Evolutionary conservation across 1,140 invertebrate genomes (phyloP).

Genomic region (Drosophila sp.): DNA sequence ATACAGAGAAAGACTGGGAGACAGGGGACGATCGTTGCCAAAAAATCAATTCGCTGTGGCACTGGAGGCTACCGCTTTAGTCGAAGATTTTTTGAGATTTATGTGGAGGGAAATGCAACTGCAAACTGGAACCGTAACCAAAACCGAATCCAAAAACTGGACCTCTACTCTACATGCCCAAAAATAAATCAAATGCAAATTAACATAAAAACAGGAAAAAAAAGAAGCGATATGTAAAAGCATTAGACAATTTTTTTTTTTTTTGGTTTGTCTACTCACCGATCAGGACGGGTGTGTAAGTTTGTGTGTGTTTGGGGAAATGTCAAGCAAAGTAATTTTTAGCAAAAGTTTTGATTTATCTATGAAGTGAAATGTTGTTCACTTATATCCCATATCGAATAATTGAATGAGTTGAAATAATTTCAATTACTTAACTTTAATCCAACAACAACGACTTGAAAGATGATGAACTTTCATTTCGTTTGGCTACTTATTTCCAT

Average conservation of each 20-base stretch:
- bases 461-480: too few relatives aligned
- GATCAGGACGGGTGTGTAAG: too few relatives aligned
- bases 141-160: conserved; percentile 19
- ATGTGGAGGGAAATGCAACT: conserved; percentile 43
- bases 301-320: too few relatives aligned
- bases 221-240: not conserved
- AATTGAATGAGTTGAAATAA: too few relatives aligned
- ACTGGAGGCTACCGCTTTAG: conserved; percentile 36
- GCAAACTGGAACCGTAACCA: conserved; percentile 13
- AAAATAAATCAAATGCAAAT: conserved; percentile 9
- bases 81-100: conserved; percentile 32
- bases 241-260: not conserved
- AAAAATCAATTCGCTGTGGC: conserved; percentile 54
- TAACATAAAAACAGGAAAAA: not conserved
- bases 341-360: too few relatives aligned
- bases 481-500: too few relatives aligned
- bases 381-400: too few relatives aligned
- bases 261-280: not conserved
- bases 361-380: too few relatives aligned
- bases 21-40: conserved; percentile 41
- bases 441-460: too few relatives aligned
- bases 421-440: too few relatives aligned
- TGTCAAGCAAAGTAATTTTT: too few relatives aligned
- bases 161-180: conserved; percentile 5
- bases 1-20: conserved; percentile 6